Percentiles rank a stretch among this genome's conserved stretches.
phyloP scores from a whole-genome alignment of 2,888 invertebrate genomes.

The Trissonchulus sp. region DNA sequence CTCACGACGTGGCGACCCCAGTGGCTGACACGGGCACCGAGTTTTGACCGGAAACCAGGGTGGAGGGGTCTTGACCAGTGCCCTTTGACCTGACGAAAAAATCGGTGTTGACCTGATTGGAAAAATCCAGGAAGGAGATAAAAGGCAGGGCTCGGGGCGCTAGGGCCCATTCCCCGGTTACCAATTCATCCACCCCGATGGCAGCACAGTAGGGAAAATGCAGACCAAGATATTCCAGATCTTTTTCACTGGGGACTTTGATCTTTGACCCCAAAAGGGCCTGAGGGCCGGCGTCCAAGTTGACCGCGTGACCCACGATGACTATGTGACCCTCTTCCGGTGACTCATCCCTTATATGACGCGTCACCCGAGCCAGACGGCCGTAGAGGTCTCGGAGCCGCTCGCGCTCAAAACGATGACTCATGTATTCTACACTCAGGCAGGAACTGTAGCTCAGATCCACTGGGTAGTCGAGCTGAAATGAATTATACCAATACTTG shows the following conservation, averaged over 20 bases:
- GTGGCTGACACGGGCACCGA: too few relatives aligned
- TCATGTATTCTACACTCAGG: background rate
- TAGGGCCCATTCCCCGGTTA: background rate
- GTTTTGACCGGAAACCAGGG: too few relatives aligned
- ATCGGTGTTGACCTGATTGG: constrained; percentile 15
- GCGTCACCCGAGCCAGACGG: background rate
- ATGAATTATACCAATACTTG: background rate
- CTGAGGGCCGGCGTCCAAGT: constrained; percentile 72
- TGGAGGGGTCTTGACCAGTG: too few relatives aligned
- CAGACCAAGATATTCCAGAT: background rate
- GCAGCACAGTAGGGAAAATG: constrained; percentile 8
- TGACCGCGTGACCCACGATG: constrained; percentile 81
- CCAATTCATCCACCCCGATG: background rate
- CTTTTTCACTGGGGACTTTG: background rate
- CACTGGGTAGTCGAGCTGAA: background rate
- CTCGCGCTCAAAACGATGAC: background rate
- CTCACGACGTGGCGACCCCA: too few relatives aligned
- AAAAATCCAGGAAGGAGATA: background rate
- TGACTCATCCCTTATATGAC: background rate
- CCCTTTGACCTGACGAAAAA: too few relatives aligned
- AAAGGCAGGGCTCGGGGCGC: background rate
- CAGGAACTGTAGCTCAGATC: background rate
- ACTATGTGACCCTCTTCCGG: background rate
- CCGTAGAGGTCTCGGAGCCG: background rate
- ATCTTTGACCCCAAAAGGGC: constrained; percentile 48